phyloP scores from a whole-genome alignment of 1,140 invertebrate species.

The Aethina tumida region DNA sequence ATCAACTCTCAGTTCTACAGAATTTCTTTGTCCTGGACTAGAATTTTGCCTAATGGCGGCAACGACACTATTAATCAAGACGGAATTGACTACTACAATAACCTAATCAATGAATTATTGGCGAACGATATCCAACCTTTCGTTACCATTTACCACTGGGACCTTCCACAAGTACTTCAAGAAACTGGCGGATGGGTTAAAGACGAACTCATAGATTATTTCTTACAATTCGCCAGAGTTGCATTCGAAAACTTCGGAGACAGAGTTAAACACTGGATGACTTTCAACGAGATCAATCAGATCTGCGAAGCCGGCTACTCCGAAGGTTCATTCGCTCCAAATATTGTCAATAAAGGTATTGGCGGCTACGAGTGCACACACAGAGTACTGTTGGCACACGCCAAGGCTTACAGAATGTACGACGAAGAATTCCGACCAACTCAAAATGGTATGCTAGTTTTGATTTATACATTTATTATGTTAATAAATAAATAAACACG shows the following conservation, averaged over 20 bases:
- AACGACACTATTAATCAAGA: constrained; percentile 43
- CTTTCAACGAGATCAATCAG: constrained; percentile 40
- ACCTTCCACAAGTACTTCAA: constrained; percentile 28
- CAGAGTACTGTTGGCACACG: constrained; percentile 24
- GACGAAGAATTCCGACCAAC: constrained; percentile 18
- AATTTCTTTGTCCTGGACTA: constrained; percentile 50
- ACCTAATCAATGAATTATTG: constrained; percentile 47
- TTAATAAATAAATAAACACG: no score
- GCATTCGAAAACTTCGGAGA: constrained; percentile 17
- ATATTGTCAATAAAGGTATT: constrained; percentile 19
- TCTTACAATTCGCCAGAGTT: constrained; percentile 26
- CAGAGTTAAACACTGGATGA: constrained; percentile 40
- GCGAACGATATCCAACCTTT: constrained; percentile 49
- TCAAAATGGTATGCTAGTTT: constrained; percentile 17
- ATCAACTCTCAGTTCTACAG: constrained; percentile 41
- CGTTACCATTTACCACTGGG: constrained; percentile 39
- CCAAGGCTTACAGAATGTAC: constrained; percentile 21
- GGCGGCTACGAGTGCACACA: constrained; percentile 22
- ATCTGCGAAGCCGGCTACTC: constrained; percentile 23
- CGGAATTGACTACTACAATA: constrained; percentile 53
- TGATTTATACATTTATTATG: no score
- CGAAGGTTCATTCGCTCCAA: constrained; percentile 17
- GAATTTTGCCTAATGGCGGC: constrained; percentile 25
- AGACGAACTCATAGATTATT: constrained; percentile 22
- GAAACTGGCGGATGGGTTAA: constrained; percentile 30